Evolutionary conservation across 2,888 invertebrate species (phyloP), one percentile per base, ranked within the genome.

Genomic region (Drosophila mimetica): DNA sequence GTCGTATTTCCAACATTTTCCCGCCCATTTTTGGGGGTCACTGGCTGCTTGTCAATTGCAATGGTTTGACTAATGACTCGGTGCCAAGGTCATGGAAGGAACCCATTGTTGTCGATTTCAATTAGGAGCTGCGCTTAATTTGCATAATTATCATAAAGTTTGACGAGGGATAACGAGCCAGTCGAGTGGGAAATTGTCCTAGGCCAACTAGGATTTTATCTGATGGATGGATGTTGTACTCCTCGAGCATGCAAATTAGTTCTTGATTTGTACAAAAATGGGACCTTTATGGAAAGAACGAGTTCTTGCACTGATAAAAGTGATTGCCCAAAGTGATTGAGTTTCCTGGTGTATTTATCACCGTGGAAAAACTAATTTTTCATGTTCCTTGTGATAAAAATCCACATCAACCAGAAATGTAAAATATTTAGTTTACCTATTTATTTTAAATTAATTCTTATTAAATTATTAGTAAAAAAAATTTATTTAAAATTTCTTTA

Each of bases 91-190:
- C 82, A 80, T 55, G 71, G 32, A 34, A 14, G 25, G 34, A 25
- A 36, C 37, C 42, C 66, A 48, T 30, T 64, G 63, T 46, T 52
- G 73, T 69, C 59, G 67, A 69, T 83, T 83, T 83, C 82, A 83
- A 86, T 83, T 86, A 86, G 71, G 76, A 80, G 58, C 64, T 70
- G 71, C 75, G 80, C 80, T 71, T 73, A 80, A 82, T 82, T 86
- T 83, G 75, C 73, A 57, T 71, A 83, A 83, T 86, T 83, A 83
- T 58, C 80, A 83, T 86, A 80, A 83, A 86, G 50, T 78, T 83
- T 78, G 77, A 72, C 86, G 71, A 82, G 66, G 74, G 75, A 75
- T 71, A 61, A 58, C 60, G 50, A 70, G 63, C 30, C 52, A 69
- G 48, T 69, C 53, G 60, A 69, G 52, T 60, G 61, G 41, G n/a